Percentiles rank a stretch among this genome's conserved stretches.
Evolutionary conservation across 1,140 invertebrate species (phyloP).

Genomic region (Pseudomyrmex pallidus): DNA sequence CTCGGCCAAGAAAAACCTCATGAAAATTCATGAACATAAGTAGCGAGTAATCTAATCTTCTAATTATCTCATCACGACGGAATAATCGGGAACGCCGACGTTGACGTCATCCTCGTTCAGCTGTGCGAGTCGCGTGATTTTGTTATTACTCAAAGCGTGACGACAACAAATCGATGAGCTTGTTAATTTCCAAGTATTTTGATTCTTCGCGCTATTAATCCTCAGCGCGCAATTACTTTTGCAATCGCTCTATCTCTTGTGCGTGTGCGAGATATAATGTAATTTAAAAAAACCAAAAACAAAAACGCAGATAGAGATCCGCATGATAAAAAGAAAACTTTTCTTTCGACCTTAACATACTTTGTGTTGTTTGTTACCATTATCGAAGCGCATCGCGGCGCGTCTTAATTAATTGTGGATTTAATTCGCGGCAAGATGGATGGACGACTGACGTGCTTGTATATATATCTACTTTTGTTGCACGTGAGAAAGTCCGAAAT

Average conservation of each 20-base stretch:
- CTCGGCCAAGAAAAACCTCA: slow-evolving; percentile 26
- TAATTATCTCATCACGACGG: slow-evolving; percentile 53
- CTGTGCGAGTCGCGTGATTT: no score
- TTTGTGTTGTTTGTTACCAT: slow-evolving; percentile 5
- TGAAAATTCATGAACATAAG: slow-evolving; percentile 42
- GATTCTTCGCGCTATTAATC: neutral
- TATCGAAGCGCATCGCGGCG: neutral
- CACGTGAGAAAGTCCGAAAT: slow-evolving; percentile 7
- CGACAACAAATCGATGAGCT: neutral
- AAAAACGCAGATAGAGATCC: neutral
- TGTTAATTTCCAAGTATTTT: neutral
- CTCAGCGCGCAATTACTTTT: neutral
- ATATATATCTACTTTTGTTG: neutral
- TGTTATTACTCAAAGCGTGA: neutral
- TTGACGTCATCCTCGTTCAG: slow-evolving; percentile 30
- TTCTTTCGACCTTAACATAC: slow-evolving; percentile 28
- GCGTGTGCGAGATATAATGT: neutral
- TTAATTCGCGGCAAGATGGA: slow-evolving; percentile 38
- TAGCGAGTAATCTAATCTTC: slow-evolving; percentile 54
- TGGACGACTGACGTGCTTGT: neutral
- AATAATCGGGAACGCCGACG: neutral
- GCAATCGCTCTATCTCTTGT: no score
- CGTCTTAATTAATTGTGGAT: slow-evolving; percentile 47
- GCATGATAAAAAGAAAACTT: slow-evolving; percentile 11
- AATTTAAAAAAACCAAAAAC: neutral